Evolutionary conservation across 2,113 vertebrate species (phyloP), one percentile per base, ranked within the genome.

Genomic region (Clarias macrocephalus): DNA sequence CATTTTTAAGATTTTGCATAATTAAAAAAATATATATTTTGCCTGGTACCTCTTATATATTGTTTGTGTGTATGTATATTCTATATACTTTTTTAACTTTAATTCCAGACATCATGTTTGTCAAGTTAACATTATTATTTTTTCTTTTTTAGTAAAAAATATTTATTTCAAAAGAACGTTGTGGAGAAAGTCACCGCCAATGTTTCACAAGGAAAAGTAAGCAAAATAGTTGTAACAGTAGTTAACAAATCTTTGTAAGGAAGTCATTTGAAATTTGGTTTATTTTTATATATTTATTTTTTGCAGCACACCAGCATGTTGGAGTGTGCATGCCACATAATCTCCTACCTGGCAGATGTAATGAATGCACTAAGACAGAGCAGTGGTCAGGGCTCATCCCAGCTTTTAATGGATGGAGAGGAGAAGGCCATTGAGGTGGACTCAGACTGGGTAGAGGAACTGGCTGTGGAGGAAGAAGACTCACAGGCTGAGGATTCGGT

Each of bases 401-500:
- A 98, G 23, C 93, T 99, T 1, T 95, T 98, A 0, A 94, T 99
- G 89, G 98, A 99, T 0, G 98, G 98, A 4, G 98, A 99, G 89
- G 98, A 99, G 86, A 96, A 97, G 52, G 97, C 96, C 1, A 98
- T 99, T 82, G 98, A 99, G 88, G 97, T 99, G 88, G 98, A 99
- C 94, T 99, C 98, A 0, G 98, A 99, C 91, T 99, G 98, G 98
- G 98, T 99, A 82, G 98, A 99, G 79, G 98, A 99, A 88, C 92
- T 99, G 90, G 98, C 97, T 0, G 97, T 98, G 72, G 98, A 99
- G 89, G 98, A 99, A 79, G 98, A 99, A 81, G 98, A 99, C 88
- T 99, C 98, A 0, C 98, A 99, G 91, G 98, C 98, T 23, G 98
- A 99, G 82, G 98, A 99, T 86, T 99, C 98, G 82, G 98, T 99